Conservation (phyloP, 2,888 invertebrate genomes). For the Bombylius discolor region DNA sequence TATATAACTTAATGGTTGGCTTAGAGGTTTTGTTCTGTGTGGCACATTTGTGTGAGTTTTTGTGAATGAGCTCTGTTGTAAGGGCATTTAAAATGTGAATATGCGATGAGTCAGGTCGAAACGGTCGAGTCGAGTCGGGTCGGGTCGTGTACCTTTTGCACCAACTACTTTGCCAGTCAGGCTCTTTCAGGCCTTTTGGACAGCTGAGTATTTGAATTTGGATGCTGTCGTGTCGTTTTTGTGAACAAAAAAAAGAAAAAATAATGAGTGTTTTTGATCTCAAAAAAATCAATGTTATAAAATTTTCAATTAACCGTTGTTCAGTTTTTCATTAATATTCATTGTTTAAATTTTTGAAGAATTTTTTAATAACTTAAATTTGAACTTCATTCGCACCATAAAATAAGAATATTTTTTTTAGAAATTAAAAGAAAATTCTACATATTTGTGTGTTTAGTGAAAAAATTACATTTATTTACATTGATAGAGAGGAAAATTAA, state of each 20-base stretch:
- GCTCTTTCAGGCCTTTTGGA: slow-evolving; percentile 40
- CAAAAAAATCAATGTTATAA: slow-evolving; percentile 4
- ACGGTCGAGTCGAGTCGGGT: slow-evolving; percentile 40
- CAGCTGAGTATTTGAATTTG: slow-evolving; percentile 24
- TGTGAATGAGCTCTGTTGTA: not conserved
- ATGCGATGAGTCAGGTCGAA: slow-evolving; percentile 37
- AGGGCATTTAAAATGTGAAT: not conserved
- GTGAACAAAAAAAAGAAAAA: slow-evolving; percentile 5
- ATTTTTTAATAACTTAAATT: too few relatives aligned
- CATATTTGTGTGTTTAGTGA: too few relatives aligned
- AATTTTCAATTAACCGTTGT: too few relatives aligned
- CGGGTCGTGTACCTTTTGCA: slow-evolving; percentile 41
- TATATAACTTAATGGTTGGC: too few relatives aligned
- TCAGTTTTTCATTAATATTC: too few relatives aligned
- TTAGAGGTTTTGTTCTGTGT: too few relatives aligned
- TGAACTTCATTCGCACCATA: too few relatives aligned
- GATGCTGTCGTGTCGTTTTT: not conserved
- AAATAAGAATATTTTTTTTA: too few relatives aligned
- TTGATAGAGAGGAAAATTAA: too few relatives aligned
- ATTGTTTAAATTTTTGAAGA: too few relatives aligned
- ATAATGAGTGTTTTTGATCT: slow-evolving; percentile 14
- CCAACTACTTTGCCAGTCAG: slow-evolving; percentile 40
- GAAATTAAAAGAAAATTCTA: too few relatives aligned
- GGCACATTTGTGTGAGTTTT: not conserved
- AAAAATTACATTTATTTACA: too few relatives aligned